Conservation (phyloP, 1,140 invertebrate species). For the Leguminivora glycinivorella region DNA sequence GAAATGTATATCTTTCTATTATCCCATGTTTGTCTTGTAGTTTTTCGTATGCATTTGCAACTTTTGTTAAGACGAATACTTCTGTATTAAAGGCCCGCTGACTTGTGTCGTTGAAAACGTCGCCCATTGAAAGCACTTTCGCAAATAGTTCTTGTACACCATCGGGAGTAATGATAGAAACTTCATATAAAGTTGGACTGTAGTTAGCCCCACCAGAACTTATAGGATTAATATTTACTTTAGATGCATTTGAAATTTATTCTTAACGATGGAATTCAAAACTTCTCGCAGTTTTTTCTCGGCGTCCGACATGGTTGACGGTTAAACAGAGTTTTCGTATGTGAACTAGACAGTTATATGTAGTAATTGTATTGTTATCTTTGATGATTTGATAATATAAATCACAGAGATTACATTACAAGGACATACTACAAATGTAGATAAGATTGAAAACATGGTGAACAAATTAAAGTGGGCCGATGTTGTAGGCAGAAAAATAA, state of each 20-base stretch:
- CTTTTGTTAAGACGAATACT: constrained; percentile 47
- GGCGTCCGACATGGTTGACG: constrained; percentile 43
- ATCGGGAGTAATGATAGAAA: constrained; percentile 36
- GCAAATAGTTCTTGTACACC: constrained; percentile 57
- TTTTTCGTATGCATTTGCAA: constrained; percentile 46
- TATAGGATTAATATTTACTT: constrained; percentile 29
- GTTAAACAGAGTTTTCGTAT: no score
- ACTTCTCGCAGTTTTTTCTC: constrained; percentile 42
- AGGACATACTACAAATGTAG: no score
- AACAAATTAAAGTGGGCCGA: no score
- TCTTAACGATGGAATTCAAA: constrained; percentile 41
- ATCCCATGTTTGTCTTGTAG: constrained; percentile 47
- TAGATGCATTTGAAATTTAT: constrained; percentile 30
- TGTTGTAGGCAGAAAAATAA: no score
- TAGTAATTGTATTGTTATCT: no score
- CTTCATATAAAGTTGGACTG: constrained; percentile 45
- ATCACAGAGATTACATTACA: no score
- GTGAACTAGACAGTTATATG: no score
- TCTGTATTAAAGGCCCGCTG: constrained; percentile 51
- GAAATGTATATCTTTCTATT: constrained; percentile 45
- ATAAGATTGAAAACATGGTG: no score
- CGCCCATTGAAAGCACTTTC: constrained; percentile 51
- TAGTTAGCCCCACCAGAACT: constrained; percentile 51
- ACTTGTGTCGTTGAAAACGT: constrained; percentile 40
- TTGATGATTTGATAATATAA: no score